phyloP scores from a whole-genome alignment of 2,113 vertebrate species.

The Trogon surrucura region DNA sequence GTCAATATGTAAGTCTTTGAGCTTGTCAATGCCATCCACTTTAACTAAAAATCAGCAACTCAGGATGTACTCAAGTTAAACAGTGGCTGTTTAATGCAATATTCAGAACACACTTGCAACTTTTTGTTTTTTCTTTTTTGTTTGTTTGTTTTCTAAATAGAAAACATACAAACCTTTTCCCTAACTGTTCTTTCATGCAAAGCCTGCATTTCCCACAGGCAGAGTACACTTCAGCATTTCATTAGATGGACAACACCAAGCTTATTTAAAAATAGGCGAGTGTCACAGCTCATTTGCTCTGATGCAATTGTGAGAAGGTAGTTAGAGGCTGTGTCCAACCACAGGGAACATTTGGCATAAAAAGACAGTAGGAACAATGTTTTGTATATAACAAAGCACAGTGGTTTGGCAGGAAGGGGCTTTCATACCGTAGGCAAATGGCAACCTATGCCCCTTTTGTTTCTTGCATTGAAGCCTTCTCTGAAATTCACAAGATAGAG shows the following conservation, averaged over 20 bases:
- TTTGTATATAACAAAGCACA: background rate
- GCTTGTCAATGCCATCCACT: background rate
- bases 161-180: background rate
- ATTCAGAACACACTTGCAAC: background rate
- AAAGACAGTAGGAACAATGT: background rate
- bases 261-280: conserved; percentile 43
- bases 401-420: background rate
- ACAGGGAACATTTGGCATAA: conserved; percentile 1
- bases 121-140: no score
- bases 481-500: background rate
- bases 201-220: conserved; percentile 10
- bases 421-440: background rate
- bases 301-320: background rate
- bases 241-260: conserved; percentile 21
- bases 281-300: conserved; percentile 32
- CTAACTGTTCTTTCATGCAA: background rate
- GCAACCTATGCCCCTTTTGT: background rate
- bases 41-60: background rate
- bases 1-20: background rate
- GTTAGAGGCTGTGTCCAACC: background rate
- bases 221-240: conserved; percentile 9
- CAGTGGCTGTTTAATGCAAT: background rate
- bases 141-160: background rate
- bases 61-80: background rate
- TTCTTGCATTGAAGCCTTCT: background rate